These are phyloP conservation scores for Muscicapa comitata DNA, from an alignment of 2,797 vertebrate genomes.

Conservation along the genomic window DNA sequence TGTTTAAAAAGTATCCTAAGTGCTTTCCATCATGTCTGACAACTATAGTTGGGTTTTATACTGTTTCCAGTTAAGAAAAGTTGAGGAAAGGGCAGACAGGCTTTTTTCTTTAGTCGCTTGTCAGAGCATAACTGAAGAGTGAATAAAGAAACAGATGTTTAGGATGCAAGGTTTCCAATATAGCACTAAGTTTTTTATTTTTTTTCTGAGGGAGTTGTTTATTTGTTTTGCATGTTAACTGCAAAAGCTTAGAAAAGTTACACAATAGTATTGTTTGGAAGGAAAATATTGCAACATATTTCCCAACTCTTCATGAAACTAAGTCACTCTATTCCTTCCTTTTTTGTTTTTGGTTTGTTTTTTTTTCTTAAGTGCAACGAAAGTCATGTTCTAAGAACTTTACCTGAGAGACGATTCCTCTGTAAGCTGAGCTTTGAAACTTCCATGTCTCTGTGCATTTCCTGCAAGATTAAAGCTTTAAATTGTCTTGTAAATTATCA, in stretches of 20 bases:
- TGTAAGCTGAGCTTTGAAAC: background rate
- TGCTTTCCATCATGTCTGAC: background rate
- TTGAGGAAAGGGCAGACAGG: background rate
- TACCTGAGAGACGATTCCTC: background rate
- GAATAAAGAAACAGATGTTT: background rate
- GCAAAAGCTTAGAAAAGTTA: background rate
- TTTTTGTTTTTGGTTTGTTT: background rate
- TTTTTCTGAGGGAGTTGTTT: background rate
- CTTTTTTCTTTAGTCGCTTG: background rate
- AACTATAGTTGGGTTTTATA: background rate
- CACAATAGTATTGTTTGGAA: background rate
- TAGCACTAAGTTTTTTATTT: background rate
- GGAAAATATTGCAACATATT: background rate
- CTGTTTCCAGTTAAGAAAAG: background rate
- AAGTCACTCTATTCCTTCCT: background rate
- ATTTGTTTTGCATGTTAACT: background rate
- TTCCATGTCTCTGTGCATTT: background rate
- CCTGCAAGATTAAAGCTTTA: background rate
- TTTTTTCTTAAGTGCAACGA: rapidly evolving
- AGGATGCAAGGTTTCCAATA: background rate
- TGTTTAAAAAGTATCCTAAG: background rate
- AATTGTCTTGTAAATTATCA: background rate
- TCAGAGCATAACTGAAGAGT: background rate
- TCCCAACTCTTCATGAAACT: background rate
- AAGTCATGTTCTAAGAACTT: background rate